Evolutionary conservation across 2,797 vertebrate genomes (phyloP), one percentile per base, ranked within the genome.

Genomic region (Tarsius wallacei): DNA sequence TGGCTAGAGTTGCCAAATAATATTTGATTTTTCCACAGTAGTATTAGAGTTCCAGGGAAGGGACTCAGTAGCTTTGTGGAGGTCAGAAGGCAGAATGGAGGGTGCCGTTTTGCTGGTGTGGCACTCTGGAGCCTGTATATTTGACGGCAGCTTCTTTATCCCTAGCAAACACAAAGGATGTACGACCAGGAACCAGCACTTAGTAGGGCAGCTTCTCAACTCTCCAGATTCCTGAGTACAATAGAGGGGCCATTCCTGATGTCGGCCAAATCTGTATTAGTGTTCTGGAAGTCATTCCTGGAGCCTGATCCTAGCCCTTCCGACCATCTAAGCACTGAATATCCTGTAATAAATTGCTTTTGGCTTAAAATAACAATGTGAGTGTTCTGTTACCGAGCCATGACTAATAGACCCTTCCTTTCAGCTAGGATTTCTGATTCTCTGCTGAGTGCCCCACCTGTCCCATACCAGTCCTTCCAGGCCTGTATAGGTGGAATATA

Each of bases 161-260:
- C 19, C 49, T 31, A 8, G 16, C 57, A 49, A 24, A 51, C 55
- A 83, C 6, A 0, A 36, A 70, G 2, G 10, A 22, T 8, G 9
- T 19, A 7, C 21, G 33, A 49, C 21, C 21, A 42, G 87, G 7
- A 85, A 19, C 36, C 36, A 19, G 80, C 1, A 2, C 12, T 6
- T 9, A 5, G 24, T 8, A 51, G 82, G 16, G 63, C 11, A 86
- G 55, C 7, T 24, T 59, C 57, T 74, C 77, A 70, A 17, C 11
- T 47, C 36, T 10, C 80, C 31, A 61, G 51, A 64, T 53, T 64
- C 15, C 19, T 53, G n/a, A 57, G 22, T 36, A 0, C 9, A 36
- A n/a, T 22, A 16, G 42, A 86, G 26, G 14, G 42, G 26, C 5
- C 36, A 0, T 26, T 51, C 24, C 17, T 6, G 31, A 1, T 0